Conservation (phyloP, 2,888 invertebrate genomes). For the Linyphia triangularis region DNA sequence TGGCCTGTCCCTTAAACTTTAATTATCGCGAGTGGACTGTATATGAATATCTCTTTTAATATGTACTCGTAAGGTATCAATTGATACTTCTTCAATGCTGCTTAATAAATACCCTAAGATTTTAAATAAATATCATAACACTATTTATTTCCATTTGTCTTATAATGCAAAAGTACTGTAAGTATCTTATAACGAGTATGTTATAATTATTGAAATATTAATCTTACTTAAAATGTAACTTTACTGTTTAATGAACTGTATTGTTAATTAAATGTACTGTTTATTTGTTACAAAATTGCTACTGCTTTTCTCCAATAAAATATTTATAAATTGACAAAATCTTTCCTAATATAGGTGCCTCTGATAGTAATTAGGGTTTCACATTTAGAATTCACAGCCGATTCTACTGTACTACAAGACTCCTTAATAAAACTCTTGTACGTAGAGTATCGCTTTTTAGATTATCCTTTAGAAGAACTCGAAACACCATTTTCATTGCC, state of each 20-base stretch:
- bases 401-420: slow-evolving; percentile 76
- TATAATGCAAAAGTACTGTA: too few species aligned
- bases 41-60: too few species aligned
- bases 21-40: too few species aligned
- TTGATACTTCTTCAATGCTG: too few species aligned
- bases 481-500: slow-evolving; percentile 81
- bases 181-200: not conserved
- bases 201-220: too few species aligned
- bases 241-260: not conserved
- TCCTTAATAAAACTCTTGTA: slow-evolving; percentile 79
- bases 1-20: too few species aligned
- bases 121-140: too few species aligned
- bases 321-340: not conserved
- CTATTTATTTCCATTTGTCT: too few species aligned
- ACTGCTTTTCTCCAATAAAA: too few species aligned
- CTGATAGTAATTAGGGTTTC: slow-evolving; percentile 45
- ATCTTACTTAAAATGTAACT: not conserved
- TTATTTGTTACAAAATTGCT: too few species aligned
- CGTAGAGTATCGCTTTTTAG: slow-evolving; percentile 81
- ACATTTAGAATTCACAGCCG: slow-evolving; percentile 32
- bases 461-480: slow-evolving; percentile 79
- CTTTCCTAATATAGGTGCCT: slow-evolving; percentile 23
- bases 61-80: too few species aligned
- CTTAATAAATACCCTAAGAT: too few species aligned
- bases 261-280: not conserved